These are phyloP conservation scores for Penaeus japonicus DNA, from an alignment of 1,140 invertebrate species.

Conservation along the genomic window DNA sequence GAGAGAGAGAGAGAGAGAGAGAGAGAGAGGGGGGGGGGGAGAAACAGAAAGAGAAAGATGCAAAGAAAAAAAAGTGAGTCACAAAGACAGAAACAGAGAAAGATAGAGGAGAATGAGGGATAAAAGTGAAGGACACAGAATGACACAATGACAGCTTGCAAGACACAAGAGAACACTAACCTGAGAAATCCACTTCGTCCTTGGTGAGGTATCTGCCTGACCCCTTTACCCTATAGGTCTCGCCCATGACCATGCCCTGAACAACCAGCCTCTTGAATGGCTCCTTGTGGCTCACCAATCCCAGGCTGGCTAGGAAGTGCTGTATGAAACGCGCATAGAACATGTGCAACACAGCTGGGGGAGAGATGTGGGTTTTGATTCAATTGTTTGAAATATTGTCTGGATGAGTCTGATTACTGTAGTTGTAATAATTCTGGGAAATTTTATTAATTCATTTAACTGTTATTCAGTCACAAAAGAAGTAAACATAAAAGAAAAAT, in stretches of 20 bases:
- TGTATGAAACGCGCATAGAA: conserved; percentile 96
- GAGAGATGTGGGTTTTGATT: conserved; percentile 34
- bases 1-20: no score
- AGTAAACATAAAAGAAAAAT: no score
- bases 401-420: background rate
- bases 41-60: no score
- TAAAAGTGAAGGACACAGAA: background rate
- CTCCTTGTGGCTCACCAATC: conserved; percentile 73
- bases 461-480: no score
- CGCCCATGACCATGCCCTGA: conserved; percentile 94
- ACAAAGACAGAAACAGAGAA: no score
- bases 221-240: conserved; percentile 78
- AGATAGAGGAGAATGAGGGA: no score
- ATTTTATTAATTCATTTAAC: no score
- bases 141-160: background rate
- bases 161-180: conserved; percentile 61
- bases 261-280: conserved; percentile 92
- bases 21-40: no score
- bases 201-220: conserved; percentile 81
- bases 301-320: conserved; percentile 87
- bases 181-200: conserved; percentile 74
- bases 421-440: no score
- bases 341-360: conserved; percentile 86
- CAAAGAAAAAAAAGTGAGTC: no score
- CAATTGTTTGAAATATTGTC: background rate